phyloP scores from a whole-genome alignment of 1,140 invertebrate genomes.

The Propsilocerus akamusi region DNA sequence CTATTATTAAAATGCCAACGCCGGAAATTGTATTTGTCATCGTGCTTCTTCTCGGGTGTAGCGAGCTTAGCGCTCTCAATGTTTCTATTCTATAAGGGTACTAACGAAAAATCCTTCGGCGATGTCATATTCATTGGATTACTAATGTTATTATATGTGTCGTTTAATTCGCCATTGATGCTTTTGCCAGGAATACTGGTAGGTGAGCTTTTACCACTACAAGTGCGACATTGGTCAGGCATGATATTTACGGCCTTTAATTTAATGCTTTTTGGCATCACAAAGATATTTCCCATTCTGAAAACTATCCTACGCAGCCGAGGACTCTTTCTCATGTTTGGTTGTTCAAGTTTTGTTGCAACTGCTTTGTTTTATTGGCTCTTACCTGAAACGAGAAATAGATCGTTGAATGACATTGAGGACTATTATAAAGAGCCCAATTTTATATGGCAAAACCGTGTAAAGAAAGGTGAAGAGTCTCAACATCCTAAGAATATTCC shows the following conservation, averaged over 20 bases:
- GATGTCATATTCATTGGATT: slow-evolving; percentile 28
- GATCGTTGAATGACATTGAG: slow-evolving; percentile 57
- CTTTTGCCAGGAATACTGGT: slow-evolving; percentile 48
- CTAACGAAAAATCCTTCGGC: slow-evolving; percentile 17
- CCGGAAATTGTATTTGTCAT: slow-evolving; percentile 37
- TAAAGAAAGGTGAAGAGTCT: too few species aligned
- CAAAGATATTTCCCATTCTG: slow-evolving; percentile 48
- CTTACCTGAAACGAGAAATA: slow-evolving; percentile 68
- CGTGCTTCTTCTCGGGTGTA: slow-evolving; percentile 38
- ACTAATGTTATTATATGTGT: slow-evolving; percentile 41
- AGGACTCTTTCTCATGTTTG: slow-evolving; percentile 50
- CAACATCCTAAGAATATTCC: too few species aligned
- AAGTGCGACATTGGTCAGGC: slow-evolving; percentile 40
- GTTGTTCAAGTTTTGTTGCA: slow-evolving; percentile 37
- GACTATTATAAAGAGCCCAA: slow-evolving; percentile 50
- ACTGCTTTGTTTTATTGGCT: slow-evolving; percentile 48
- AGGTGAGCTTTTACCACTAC: slow-evolving; percentile 46
- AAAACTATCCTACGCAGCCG: slow-evolving; percentile 32
- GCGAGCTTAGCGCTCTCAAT: slow-evolving; percentile 35
- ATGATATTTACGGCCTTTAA: slow-evolving; percentile 51
- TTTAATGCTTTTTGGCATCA: slow-evolving; percentile 43
- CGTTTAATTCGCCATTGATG: slow-evolving; percentile 52
- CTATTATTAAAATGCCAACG: slow-evolving; percentile 39
- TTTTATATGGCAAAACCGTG: slow-evolving; percentile 28
- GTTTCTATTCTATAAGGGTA: slow-evolving; percentile 27